Base-by-base conservation (phyloP, 2,113 vertebrate species). In the Oncorhynchus nerka region DNA sequence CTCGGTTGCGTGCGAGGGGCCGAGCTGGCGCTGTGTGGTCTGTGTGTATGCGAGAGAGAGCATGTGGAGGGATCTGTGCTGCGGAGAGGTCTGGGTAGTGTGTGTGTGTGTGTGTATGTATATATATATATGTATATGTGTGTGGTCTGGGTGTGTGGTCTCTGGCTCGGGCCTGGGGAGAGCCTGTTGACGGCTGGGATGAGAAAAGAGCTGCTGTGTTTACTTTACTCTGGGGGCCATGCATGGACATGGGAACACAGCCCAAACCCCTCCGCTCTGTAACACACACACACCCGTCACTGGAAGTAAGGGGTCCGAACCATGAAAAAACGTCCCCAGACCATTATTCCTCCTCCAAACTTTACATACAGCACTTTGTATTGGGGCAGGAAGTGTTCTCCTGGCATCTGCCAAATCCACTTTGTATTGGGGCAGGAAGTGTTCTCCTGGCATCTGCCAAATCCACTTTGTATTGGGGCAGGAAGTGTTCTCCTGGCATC, bases 141-240 rank as follows among this genome's bases (percentile, higher is more conserved):
- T 97, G 96, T 97, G 96, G 97, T 98, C 96, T 90, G 94, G 92
- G 95, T 98, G 97, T 97, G 97, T 97, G 97, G 97, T 98, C 97
- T 95, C 90, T 89, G 74, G 92, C 91, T 93, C 92, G 81, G 79
- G 91, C 90, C 94, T 90, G 84, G 87, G 48, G 88, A 95, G 94
- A 94, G 95, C 93, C 95, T 95, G 95, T 94, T 94, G 94, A 94
- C 94, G 93, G 95, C 93, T 93, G 94, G 93, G 96, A 95, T 94
- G 95, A 94, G 96, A 93, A 94, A 95, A 92, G 94, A 95, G 93
- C 94, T 45, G 90, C 87, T 86, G 86, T 97, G 96, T 98, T 97
- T 97, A 97, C 96, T 96, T 97, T 97, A 92, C 85, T 95, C 96
- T 95, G 88, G 96, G 88, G 92, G 91, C 89, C 82, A 94, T 91